Conservation (phyloP, 2,888 invertebrate genomes). For the Hedya salicella region DNA sequence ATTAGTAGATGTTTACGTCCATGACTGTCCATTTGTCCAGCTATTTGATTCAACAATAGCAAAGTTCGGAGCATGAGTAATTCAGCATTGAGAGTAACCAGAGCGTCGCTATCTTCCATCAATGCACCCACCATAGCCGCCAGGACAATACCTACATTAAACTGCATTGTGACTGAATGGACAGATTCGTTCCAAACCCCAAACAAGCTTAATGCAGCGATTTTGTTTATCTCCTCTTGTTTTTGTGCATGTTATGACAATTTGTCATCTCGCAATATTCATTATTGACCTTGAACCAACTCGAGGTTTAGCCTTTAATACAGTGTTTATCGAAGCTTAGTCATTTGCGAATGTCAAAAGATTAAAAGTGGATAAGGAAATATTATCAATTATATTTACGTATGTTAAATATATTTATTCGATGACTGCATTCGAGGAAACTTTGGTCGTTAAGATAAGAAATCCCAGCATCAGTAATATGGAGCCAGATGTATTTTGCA, state of each 20-base stretch:
- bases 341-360: conserved; percentile 31
- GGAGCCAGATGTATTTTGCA: too few species aligned
- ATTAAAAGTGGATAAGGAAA: conserved; percentile 20
- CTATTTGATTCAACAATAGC: conserved; percentile 21
- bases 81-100: conserved; percentile 32
- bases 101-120: conserved; percentile 38
- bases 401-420: neutral
- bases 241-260: neutral
- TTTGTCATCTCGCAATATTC: neutral
- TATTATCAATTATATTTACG: conserved; percentile 27
- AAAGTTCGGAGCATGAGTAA: conserved; percentile 32
- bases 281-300: conserved; percentile 15
- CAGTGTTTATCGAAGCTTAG: conserved; percentile 14
- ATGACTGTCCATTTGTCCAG: conserved; percentile 7
- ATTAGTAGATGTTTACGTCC: conserved; percentile 3
- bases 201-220: conserved; percentile 3
- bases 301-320: neutral
- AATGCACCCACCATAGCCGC: conserved; percentile 34
- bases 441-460: conserved; percentile 12
- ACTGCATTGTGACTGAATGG: conserved; percentile 27
- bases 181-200: conserved; percentile 26
- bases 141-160: conserved; percentile 24
- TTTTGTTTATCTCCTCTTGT: neutral
- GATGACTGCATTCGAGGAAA: conserved; percentile 32
- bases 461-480: conserved; percentile 1